Conservation (phyloP, 92 coral and sea anemone species). For the Parazoanthus darwini region DNA sequence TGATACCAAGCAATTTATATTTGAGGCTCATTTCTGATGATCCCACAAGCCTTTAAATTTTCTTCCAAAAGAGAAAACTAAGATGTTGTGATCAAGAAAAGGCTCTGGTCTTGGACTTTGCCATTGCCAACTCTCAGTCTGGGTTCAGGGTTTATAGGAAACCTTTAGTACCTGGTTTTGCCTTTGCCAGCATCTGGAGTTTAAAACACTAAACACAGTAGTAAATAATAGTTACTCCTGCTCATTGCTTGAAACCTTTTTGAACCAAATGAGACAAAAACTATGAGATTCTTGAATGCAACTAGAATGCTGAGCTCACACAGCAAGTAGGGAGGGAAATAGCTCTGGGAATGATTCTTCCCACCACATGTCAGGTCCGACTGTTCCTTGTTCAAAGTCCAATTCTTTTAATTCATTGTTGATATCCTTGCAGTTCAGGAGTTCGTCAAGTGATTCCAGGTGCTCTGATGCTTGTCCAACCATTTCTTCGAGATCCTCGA, state of each 20-base stretch:
- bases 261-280: constrained; percentile 18
- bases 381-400: constrained; percentile 77
- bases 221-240: not conserved
- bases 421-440: constrained; percentile 71
- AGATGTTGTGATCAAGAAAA: not conserved
- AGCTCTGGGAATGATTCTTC: constrained; percentile 92
- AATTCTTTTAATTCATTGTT: constrained; percentile 68
- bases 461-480: constrained; percentile 70
- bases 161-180: not conserved
- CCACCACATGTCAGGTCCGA: constrained; percentile 92
- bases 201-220: constrained; percentile 9
- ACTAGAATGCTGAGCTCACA: constrained; percentile 49
- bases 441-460: constrained; percentile 81
- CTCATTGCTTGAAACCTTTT: constrained; percentile 26
- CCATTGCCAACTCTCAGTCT: not conserved
- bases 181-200: constrained; percentile 10
- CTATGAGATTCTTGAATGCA: not conserved
- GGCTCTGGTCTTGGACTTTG: not conserved
- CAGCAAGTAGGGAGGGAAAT: constrained; percentile 90
- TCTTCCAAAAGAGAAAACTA: not conserved
- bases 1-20: not conserved
- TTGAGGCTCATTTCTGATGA: not conserved
- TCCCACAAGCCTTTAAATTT: not conserved
- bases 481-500: constrained; percentile 68
- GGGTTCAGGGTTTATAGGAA: not conserved